Conservation (phyloP, 2,113 vertebrate genomes). For the Upupa epops region DNA sequence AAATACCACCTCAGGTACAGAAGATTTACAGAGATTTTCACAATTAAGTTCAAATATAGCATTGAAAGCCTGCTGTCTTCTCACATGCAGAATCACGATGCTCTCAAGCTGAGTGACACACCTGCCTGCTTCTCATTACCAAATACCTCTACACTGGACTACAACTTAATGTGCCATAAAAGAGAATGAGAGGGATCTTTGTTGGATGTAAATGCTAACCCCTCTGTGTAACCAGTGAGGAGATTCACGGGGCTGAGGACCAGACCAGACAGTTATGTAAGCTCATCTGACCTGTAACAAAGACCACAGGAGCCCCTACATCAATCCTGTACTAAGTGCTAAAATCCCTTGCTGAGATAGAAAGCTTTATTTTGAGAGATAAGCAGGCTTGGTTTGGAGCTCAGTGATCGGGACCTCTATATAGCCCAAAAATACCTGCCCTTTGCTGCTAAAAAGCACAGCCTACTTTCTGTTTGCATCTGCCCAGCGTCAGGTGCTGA, state of each 20-base stretch:
- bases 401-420: neutral
- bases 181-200: neutral
- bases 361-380: neutral
- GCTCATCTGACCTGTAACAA: neutral
- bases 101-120: neutral
- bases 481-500: neutral
- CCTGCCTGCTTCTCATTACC: neutral
- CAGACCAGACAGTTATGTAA: accelerated
- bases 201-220: neutral
- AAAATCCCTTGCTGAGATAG: slow-evolving; percentile 3
- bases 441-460: neutral
- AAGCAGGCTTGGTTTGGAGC: neutral
- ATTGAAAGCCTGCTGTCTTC: neutral
- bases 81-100: neutral
- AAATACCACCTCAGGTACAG: neutral
- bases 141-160: neutral
- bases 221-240: neutral
- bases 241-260: neutral
- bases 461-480: neutral
- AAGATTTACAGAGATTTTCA: neutral
- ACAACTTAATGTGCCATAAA: neutral
- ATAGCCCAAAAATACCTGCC: neutral
- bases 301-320: neutral
- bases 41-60: neutral
- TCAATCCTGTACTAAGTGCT: neutral